Evolutionary conservation across 64 coral and sea anemone genomes (phyloP), one percentile per base, ranked within the genome.

Genomic region (Catalaphyllia jardinei): DNA sequence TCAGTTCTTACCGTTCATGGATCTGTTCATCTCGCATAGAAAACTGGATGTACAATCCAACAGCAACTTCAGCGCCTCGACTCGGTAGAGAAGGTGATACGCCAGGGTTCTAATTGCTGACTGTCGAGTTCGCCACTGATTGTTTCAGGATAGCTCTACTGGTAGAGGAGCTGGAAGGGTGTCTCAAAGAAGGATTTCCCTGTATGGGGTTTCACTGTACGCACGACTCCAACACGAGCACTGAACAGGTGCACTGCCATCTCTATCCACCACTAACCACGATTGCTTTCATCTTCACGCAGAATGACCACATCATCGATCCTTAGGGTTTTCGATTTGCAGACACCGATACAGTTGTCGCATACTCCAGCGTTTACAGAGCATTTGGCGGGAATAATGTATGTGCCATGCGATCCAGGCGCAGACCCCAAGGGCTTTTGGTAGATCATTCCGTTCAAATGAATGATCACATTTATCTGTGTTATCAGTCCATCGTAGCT

Each of bases 351-450:
- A 7, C 51, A 79, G 19, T 71, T 73, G 27, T 76, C 81, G 4
- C 69, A 63, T 94, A 94, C 73, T 94, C 87, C 92, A 94, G 28
- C 80, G 79, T 57, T 79, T 69, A 87, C 92, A 89, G 17, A 89
- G 73, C 16, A 78, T 60, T 17, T 94, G 52, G 13, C 52, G 52
- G 33, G 86, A 35, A 63, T 93, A 88, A 28, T 74, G 27, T 14
- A 61, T 62, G 50, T 89, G 83, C 50, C 86, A 30, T 65, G 39
- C 73, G 51, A 88, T 57, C 86, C 86, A 93, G 27, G 77, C 54
- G 74, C 92, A 42, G 24, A 93, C 31, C 31, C 92, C 72, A 29
- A 93, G 31, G 57, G 77, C 73, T 71, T 64, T 33, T 86, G 51
- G n/a, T 83, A 71, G 71, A 19, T 78, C 16, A 73, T 72, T 51